Percentiles rank a stretch among this genome's conserved stretches.
Conservation (phyloP, 2,888 invertebrate genomes). For the Idaea aversata region DNA sequence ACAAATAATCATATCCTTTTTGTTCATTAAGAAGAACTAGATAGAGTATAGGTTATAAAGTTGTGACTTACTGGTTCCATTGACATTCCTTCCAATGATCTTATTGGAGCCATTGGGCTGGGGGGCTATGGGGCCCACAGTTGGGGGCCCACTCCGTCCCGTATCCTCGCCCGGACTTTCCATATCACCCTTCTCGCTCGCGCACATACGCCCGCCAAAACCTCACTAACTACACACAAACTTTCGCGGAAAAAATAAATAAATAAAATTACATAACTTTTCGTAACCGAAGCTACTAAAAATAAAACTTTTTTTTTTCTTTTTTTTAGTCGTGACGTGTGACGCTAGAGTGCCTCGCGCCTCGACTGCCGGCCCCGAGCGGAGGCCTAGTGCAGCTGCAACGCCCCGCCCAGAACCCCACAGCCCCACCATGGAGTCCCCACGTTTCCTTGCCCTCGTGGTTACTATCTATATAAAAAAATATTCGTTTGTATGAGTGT, state of each 20-base stretch:
- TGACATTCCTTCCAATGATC: slow-evolving; percentile 83
- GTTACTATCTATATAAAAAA: slow-evolving; percentile 57
- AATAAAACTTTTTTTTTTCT: slow-evolving; percentile 15
- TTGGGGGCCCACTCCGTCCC: slow-evolving; percentile 61
- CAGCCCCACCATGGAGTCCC: slow-evolving; percentile 63
- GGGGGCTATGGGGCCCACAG: slow-evolving; percentile 64
- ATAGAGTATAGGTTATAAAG: no score
- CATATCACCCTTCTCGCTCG: slow-evolving; percentile 71
- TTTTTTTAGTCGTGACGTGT: slow-evolving; percentile 32
- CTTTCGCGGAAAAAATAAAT: slow-evolving; percentile 25
- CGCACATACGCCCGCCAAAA: slow-evolving; percentile 74
- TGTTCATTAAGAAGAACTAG: no score
- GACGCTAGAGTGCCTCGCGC: slow-evolving; percentile 64
- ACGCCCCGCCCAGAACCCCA: slow-evolving; percentile 73
- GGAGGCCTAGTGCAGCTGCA: slow-evolving; percentile 74
- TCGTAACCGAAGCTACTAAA: slow-evolving; percentile 15
- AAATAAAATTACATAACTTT: slow-evolving; percentile 24
- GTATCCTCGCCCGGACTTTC: slow-evolving; percentile 75
- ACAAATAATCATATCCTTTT: no score
- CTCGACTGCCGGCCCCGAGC: slow-evolving; percentile 61
- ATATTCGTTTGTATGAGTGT: slow-evolving; percentile 38
- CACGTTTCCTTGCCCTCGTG: slow-evolving; percentile 64
- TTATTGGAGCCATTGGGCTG: slow-evolving; percentile 80
- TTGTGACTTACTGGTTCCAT: slow-evolving; percentile 82
- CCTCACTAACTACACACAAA: slow-evolving; percentile 60